phyloP scores from a whole-genome alignment of 2,113 vertebrate genomes.

The Nesogale talazaci region DNA sequence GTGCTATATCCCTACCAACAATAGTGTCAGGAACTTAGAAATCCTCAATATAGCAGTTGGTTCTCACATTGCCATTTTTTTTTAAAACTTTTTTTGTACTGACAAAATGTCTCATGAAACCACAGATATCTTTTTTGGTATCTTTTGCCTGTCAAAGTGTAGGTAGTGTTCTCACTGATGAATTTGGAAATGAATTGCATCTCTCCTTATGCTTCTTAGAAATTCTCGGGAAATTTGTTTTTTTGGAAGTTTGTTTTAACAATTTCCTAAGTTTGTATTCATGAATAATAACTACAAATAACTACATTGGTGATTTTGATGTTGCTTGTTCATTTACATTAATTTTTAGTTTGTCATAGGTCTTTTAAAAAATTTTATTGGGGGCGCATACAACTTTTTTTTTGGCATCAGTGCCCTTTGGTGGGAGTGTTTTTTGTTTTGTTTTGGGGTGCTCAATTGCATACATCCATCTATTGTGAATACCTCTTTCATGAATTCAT shows the following conservation, averaged over 20 bases:
- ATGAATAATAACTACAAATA: background rate
- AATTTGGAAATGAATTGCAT: slow-evolving; percentile 27
- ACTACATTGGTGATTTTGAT: background rate
- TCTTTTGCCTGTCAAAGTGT: background rate
- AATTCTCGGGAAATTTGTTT: background rate
- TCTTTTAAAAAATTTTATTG: background rate
- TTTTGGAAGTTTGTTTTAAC: background rate
- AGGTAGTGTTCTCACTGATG: background rate
- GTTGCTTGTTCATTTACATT: background rate
- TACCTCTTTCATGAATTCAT: no score
- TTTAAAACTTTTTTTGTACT: background rate
- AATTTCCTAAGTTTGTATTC: background rate
- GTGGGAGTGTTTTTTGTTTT: no score
- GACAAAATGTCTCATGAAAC: background rate
- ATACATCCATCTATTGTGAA: no score
- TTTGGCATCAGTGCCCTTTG: no score
- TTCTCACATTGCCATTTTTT: background rate
- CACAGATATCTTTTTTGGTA: background rate
- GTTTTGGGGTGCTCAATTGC: no score
- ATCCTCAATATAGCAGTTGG: background rate
- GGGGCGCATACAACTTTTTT: no score
- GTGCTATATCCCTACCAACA: background rate
- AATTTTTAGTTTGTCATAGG: background rate
- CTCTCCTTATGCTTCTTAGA: background rate
- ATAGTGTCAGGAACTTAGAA: background rate